A percentile compares a stretch with the other conserved stretches of the same genome.
Evolutionary conservation across 2,888 invertebrate species (phyloP).

Genomic region (Scaptomyza caliginosa): DNA sequence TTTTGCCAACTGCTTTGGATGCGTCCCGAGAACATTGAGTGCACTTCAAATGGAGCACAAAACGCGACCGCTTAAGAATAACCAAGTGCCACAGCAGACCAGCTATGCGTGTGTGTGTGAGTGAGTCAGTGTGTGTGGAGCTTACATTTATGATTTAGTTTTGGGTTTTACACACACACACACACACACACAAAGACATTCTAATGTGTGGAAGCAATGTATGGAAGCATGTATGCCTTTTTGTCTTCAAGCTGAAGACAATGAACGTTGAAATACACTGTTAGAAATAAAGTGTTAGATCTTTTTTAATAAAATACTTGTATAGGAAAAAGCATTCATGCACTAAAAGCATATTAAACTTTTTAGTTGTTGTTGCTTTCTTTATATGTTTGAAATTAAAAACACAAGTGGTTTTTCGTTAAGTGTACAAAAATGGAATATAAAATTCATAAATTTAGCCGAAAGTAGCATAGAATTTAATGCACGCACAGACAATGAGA

Average conservation of each 20-base stretch:
- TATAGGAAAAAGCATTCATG: too few relatives aligned
- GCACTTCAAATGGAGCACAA: conserved; percentile 78
- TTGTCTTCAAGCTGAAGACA: conserved; percentile 28
- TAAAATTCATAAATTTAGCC: conserved; percentile 25
- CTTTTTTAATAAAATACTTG: neutral
- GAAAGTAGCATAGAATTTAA: conserved; percentile 41
- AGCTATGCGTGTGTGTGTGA: neutral
- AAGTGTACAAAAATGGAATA: conserved; percentile 26
- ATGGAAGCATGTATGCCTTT: neutral
- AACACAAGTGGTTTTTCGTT: neutral
- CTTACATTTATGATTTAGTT: conserved; percentile 69
- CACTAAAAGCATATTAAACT: too few relatives aligned
- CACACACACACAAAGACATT: conserved; percentile 8
- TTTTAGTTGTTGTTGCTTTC: too few relatives aligned
- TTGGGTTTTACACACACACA: conserved; percentile 38
- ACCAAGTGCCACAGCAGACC: conserved; percentile 52
- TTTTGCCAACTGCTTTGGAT: conserved; percentile 59
- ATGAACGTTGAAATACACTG: conserved; percentile 27
- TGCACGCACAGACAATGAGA: conserved; percentile 12
- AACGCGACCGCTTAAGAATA: conserved; percentile 78
- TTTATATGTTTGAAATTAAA: too few relatives aligned
- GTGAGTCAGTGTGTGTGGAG: conserved; percentile 31
- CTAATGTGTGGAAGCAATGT: too few relatives aligned
- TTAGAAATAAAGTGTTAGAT: neutral
- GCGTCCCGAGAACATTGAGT: conserved; percentile 47